phyloP scores from a whole-genome alignment of 2,888 invertebrate genomes.

The Protula sp. region DNA sequence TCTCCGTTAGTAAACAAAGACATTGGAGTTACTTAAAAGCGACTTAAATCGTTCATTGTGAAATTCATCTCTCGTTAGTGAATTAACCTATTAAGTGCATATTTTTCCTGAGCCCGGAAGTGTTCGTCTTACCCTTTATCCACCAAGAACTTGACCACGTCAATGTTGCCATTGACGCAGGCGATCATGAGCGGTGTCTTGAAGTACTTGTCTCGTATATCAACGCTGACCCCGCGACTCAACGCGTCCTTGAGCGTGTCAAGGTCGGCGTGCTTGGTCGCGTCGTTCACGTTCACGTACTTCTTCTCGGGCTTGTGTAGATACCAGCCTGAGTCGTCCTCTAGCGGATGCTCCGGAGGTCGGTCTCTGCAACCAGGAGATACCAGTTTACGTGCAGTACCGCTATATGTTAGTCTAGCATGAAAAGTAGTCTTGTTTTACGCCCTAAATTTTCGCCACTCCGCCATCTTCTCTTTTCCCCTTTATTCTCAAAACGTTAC shows the following conservation, averaged over 20 bases:
- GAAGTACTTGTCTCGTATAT: slow-evolving; percentile 51
- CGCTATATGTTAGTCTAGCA: too few species aligned
- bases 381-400: too few species aligned
- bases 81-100: too few species aligned
- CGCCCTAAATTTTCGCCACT: too few species aligned
- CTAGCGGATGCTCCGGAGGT: slow-evolving; percentile 49
- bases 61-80: too few species aligned
- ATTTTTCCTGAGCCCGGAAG: too few species aligned
- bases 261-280: slow-evolving; percentile 46
- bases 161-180: slow-evolving; percentile 40
- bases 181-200: slow-evolving; percentile 55
- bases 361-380: slow-evolving; percentile 36
- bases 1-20: too few species aligned
- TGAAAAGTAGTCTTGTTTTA: too few species aligned
- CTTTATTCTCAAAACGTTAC: too few species aligned
- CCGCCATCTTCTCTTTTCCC: too few species aligned
- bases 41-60: too few species aligned
- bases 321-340: slow-evolving; percentile 54
- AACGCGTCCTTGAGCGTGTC: slow-evolving; percentile 49
- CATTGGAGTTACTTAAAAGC: too few species aligned
- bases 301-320: slow-evolving; percentile 45
- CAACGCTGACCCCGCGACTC: slow-evolving; percentile 36
- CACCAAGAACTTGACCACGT: slow-evolving; percentile 47
- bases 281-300: slow-evolving; percentile 49
- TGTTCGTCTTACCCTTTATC: slow-evolving; percentile 51